phyloP scores from a whole-genome alignment of 92 coral and sea anemone species.

The Parazoanthus darwini region DNA sequence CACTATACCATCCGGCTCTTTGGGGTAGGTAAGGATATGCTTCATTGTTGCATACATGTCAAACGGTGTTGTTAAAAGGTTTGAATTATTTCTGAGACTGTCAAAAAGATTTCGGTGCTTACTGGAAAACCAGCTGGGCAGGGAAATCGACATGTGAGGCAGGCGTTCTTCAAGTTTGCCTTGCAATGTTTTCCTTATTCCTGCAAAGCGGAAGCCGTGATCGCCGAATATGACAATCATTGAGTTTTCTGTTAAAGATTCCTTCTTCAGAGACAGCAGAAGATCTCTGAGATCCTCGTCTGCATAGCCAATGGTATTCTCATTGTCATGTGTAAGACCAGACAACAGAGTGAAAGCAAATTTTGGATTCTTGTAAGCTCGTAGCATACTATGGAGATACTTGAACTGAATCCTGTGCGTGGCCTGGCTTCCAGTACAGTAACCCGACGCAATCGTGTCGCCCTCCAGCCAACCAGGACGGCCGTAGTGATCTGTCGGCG shows the following conservation, averaged over 20 bases:
- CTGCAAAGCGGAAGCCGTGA: conserved; percentile 65
- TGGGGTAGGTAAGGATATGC: conserved; percentile 69
- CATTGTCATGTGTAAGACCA: conserved; percentile 36
- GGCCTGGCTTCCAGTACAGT: conserved; percentile 65
- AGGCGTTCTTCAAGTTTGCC: conserved; percentile 64
- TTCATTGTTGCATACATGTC: conserved; percentile 66
- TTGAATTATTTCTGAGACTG: conserved; percentile 45
- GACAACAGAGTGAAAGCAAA: conserved; percentile 49
- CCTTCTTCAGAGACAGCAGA: conserved; percentile 47
- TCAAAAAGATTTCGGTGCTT: conserved; percentile 49
- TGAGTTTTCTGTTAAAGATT: conserved; percentile 50
- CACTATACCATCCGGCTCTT: conserved; percentile 52
- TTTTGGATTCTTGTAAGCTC: conserved; percentile 67
- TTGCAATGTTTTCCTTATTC: conserved; percentile 59
- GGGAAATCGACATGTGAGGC: conserved; percentile 21
- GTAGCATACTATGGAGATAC: conserved; percentile 59
- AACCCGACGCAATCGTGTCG: not conserved
- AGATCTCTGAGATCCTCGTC: conserved; percentile 55
- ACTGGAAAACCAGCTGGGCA: conserved; percentile 60
- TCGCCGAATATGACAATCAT: conserved; percentile 70
- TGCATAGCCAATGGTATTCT: conserved; percentile 50
- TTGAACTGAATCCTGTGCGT: conserved; percentile 62
- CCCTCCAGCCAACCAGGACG: conserved; percentile 77
- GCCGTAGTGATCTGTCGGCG: conserved; percentile 86
- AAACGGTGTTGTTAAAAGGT: conserved; percentile 66